Conservation (phyloP, 2,888 invertebrate species). For the Cheilosia pagana region DNA sequence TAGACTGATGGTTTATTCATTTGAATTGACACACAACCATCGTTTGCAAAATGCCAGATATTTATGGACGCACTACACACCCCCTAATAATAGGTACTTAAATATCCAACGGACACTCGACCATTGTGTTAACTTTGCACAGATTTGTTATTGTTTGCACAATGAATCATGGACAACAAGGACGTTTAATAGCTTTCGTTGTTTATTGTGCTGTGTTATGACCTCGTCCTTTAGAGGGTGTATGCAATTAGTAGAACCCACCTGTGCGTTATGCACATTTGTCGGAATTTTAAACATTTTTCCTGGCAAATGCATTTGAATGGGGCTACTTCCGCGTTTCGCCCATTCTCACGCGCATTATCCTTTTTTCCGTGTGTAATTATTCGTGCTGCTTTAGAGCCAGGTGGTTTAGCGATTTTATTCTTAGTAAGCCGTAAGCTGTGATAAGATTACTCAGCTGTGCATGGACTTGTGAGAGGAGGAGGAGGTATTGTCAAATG, state of each 20-base stretch:
- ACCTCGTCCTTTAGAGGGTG: not conserved
- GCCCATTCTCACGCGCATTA: not conserved
- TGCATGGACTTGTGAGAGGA: not conserved
- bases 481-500: slow-evolving; percentile 35
- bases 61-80: not conserved
- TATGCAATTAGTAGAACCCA: slow-evolving; percentile 15
- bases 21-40: slow-evolving; percentile 7
- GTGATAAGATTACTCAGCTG: slow-evolving; percentile 42
- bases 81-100: not conserved
- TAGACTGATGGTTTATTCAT: slow-evolving; percentile 33
- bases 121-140: slow-evolving; percentile 10
- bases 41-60: not conserved
- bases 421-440: slow-evolving; percentile 12
- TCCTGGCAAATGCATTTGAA: slow-evolving; percentile 1
- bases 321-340: not conserved
- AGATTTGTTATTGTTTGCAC: slow-evolving; percentile 7
- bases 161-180: slow-evolving; percentile 1
- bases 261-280: slow-evolving; percentile 7
- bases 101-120: slow-evolving; percentile 7
- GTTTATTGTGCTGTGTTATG: slow-evolving; percentile 21
- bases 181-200: slow-evolving; percentile 12
- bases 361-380: slow-evolving; percentile 20
- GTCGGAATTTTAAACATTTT: slow-evolving; percentile 16
- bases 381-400: slow-evolving; percentile 2
- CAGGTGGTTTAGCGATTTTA: slow-evolving; percentile 17